phyloP scores from a whole-genome alignment of 2,888 invertebrate genomes.

The Perizoma flavofasciatum region DNA sequence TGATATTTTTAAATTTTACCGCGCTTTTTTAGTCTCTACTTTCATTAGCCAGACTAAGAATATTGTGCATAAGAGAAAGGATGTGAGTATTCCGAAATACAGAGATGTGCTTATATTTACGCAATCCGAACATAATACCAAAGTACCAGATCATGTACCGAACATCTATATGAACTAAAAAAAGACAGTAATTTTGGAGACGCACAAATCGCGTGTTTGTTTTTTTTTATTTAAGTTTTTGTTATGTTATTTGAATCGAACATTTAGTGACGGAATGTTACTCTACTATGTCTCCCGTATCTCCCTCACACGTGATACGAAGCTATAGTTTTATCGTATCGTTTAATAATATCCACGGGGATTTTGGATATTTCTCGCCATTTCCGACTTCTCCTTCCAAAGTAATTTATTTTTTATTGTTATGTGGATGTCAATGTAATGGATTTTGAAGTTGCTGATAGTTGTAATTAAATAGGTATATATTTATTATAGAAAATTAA shows the following conservation, averaged over 20 bases:
- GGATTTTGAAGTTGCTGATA: not conserved
- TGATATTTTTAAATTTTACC: too few species aligned
- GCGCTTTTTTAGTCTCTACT: too few species aligned
- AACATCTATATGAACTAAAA: too few species aligned
- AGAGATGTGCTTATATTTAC: too few species aligned
- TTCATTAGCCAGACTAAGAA: too few species aligned
- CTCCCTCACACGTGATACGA: constrained; percentile 17
- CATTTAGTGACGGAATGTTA: not conserved
- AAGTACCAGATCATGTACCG: too few species aligned
- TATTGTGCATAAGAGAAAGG: too few species aligned
- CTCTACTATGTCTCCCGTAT: constrained; percentile 14
- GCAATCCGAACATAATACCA: too few species aligned
- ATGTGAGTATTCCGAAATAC: too few species aligned
- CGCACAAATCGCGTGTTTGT: too few species aligned
- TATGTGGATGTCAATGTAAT: constrained; percentile 1
- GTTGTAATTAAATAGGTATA: not conserved
- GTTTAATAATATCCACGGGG: constrained; percentile 23
- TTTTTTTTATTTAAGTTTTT: too few species aligned
- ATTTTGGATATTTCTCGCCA: constrained; percentile 12
- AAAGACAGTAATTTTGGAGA: too few species aligned
- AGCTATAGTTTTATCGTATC: constrained; percentile 30
- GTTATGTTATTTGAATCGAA: not conserved
- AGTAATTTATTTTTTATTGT: constrained; percentile 22
- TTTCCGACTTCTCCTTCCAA: constrained; percentile 11
- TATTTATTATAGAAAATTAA: not conserved